Conservation (phyloP, 2,888 invertebrate genomes). For the Ceratothoa steindachneri region DNA sequence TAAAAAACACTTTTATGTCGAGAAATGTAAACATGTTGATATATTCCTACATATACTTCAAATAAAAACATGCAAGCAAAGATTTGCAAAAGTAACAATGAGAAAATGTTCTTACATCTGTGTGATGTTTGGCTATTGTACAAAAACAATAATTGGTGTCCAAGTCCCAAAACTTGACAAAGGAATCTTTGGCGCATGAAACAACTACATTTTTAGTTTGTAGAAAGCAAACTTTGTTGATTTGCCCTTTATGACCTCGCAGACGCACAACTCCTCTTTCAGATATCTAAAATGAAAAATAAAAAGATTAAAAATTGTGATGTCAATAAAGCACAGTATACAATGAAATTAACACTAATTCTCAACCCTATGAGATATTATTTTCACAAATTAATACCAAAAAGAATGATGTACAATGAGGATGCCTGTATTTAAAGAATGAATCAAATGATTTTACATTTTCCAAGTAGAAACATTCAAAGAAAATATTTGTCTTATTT, state of each 20-base stretch:
- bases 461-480: too few relatives aligned
- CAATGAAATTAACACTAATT: too few relatives aligned
- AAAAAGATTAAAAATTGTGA: not conserved
- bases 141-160: slow-evolving; percentile 92
- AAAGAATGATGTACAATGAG: too few relatives aligned
- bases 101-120: not conserved
- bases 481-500: too few relatives aligned
- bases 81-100: too few relatives aligned
- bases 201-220: slow-evolving; percentile 62
- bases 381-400: too few relatives aligned
- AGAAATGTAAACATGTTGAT: too few relatives aligned
- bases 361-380: too few relatives aligned
- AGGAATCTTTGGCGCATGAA: slow-evolving; percentile 86
- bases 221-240: slow-evolving; percentile 64
- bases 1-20: too few relatives aligned
- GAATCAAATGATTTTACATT: too few relatives aligned
- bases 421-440: too few relatives aligned
- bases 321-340: not conserved
- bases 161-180: slow-evolving; percentile 95
- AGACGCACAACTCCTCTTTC: slow-evolving; percentile 85
- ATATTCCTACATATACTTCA: slow-evolving; percentile 29
- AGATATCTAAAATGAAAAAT: slow-evolving; percentile 54
- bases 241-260: slow-evolving; percentile 82
- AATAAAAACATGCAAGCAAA: slow-evolving; percentile 14
- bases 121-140: slow-evolving; percentile 64